Evolutionary conservation across 1,140 invertebrate genomes (phyloP).

Genomic region (Cyrtorhinus lividipennis): DNA sequence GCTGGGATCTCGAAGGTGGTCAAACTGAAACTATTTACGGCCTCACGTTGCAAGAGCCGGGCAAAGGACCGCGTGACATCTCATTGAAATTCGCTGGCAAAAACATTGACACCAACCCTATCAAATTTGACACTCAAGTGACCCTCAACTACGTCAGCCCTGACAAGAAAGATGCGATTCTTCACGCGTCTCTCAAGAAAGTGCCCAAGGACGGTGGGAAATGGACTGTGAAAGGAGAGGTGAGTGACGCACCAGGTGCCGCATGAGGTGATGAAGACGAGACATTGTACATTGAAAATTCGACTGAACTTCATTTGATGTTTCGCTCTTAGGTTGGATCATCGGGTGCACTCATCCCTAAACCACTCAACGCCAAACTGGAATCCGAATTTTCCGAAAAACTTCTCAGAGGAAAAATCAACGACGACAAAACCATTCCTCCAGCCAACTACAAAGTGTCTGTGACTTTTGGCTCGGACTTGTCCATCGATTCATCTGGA

Average conservation of each 20-base stretch:
- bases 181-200: slow-evolving; percentile 19
- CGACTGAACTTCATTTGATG: no score
- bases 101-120: slow-evolving; percentile 19
- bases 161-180: slow-evolving; percentile 12
- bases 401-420: slow-evolving; percentile 14
- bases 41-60: neutral
- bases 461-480: slow-evolving; percentile 10
- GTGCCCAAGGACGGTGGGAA: slow-evolving; percentile 14
- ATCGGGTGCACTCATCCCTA: slow-evolving; percentile 13
- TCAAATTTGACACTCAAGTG: slow-evolving; percentile 21
- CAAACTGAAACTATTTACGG: neutral
- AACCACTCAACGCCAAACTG: slow-evolving; percentile 15
- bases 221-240: slow-evolving; percentile 19
- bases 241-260: slow-evolving; percentile 1
- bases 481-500: slow-evolving; percentile 12
- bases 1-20: neutral
- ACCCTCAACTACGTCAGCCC: slow-evolving; percentile 13
- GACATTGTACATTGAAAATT: neutral
- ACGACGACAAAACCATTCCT: slow-evolving; percentile 16
- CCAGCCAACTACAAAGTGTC: slow-evolving; percentile 14
- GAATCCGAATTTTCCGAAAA: slow-evolving; percentile 21
- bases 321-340: slow-evolving; percentile 17
- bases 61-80: slow-evolving; percentile 17
- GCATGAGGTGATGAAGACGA: neutral
- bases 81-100: slow-evolving; percentile 19